A percentile compares a stretch with the other conserved stretches of the same genome.
Conservation (phyloP, 2,888 invertebrate genomes). For the Pristionchus entomophagus region DNA sequence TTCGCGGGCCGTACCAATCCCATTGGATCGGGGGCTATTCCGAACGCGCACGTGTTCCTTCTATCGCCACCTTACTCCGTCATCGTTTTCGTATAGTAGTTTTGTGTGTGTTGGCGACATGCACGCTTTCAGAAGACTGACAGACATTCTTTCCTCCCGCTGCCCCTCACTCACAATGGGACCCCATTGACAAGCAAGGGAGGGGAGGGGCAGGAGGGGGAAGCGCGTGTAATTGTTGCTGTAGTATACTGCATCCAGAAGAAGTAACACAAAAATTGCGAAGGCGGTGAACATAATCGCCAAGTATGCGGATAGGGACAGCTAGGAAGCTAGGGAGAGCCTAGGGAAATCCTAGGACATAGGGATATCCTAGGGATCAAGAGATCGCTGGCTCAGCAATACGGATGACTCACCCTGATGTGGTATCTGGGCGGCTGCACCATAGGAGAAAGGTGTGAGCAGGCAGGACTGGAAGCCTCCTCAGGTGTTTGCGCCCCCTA, state of each 20-base stretch:
- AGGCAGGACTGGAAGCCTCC: not conserved
- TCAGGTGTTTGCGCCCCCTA: not conserved
- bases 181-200: not conserved
- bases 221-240: constrained; percentile 10
- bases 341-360: too few species aligned
- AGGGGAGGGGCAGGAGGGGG: not conserved
- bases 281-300: not conserved
- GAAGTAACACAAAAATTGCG: not conserved
- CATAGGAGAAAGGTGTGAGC: not conserved
- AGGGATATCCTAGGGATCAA: too few species aligned
- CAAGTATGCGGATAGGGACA: not conserved
- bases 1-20: not conserved
- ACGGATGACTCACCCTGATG: not conserved
- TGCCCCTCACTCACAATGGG: not conserved
- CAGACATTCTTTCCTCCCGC: not conserved
- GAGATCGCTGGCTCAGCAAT: not conserved
- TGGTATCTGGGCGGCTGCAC: constrained; percentile 11
- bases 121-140: not conserved
- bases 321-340: too few species aligned
- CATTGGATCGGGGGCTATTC: not conserved
- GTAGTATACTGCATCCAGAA: constrained; percentile 4
- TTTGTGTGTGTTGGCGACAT: not conserved
- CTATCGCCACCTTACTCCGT: not conserved
- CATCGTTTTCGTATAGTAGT: constrained; percentile 25
- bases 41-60: not conserved